A percentile compares a stretch with the other conserved stretches of the same genome.
Evolutionary conservation across 2,797 vertebrate genomes (phyloP).

Genomic region (Sylvia borin): DNA sequence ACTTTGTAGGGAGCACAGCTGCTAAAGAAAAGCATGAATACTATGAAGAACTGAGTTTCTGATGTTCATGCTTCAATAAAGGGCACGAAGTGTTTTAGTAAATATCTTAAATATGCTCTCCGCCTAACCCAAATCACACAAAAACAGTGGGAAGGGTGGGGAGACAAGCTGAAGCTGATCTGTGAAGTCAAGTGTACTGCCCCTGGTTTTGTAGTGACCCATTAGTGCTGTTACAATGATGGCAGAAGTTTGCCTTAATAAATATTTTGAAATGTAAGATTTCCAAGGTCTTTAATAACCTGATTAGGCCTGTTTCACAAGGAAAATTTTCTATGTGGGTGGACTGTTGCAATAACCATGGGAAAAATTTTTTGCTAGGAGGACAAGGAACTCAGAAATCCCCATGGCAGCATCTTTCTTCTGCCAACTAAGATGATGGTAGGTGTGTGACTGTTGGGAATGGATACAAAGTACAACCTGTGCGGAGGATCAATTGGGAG

Average conservation of each 20-base stretch:
- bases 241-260: background rate
- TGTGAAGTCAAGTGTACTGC: background rate
- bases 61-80: background rate
- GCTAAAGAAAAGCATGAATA: background rate
- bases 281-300: background rate
- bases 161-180: background rate
- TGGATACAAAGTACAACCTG: background rate
- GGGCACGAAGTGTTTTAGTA: background rate
- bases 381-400: background rate
- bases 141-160: background rate
- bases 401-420: background rate
- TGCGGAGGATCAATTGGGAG: background rate
- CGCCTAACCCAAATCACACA: rapidly evolving
- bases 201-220: background rate
- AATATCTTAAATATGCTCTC: background rate
- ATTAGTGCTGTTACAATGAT: background rate
- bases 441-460: background rate
- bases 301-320: background rate
- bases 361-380: background rate
- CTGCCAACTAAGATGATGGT: background rate
- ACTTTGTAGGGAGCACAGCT: background rate
- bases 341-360: background rate
- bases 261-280: background rate
- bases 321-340: background rate
- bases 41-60: background rate